A percentile compares a stretch with the other conserved stretches of the same genome.
Evolutionary conservation across 2,113 vertebrate genomes (phyloP).

Genomic region (Sus scrofa): DNA sequence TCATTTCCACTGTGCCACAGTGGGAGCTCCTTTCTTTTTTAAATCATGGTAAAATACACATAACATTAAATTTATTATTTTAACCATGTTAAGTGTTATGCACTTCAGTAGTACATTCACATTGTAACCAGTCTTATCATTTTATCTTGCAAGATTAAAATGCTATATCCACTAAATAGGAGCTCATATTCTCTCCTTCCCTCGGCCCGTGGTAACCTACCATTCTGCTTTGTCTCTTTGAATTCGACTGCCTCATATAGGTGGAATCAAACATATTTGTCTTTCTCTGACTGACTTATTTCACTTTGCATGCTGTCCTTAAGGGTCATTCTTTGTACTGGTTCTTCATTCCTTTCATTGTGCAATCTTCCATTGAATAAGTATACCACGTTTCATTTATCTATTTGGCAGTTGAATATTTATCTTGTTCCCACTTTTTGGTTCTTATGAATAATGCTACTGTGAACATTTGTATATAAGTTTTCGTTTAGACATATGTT

Average conservation of each 20-base stretch:
- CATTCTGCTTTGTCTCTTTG: slow-evolving; percentile 12
- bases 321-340: background rate
- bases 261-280: background rate
- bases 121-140: background rate
- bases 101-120: background rate
- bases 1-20: too few species aligned
- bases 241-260: background rate
- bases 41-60: background rate
- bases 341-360: slow-evolving; percentile 22
- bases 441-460: background rate
- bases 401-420: background rate
- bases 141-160: slow-evolving; percentile 10
- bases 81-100: background rate
- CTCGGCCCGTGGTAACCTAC: background rate
- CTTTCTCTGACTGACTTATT: background rate
- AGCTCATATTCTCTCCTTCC: background rate
- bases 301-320: slow-evolving; percentile 7
- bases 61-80: background rate
- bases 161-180: background rate
- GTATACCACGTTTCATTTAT: slow-evolving; percentile 17
- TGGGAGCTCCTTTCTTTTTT: too few species aligned
- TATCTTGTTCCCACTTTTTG: background rate
- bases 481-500: background rate
- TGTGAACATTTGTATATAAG: background rate
- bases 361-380: background rate